Base-by-base conservation (phyloP, 2,113 vertebrate species). In the Cololabis saira region DNA sequence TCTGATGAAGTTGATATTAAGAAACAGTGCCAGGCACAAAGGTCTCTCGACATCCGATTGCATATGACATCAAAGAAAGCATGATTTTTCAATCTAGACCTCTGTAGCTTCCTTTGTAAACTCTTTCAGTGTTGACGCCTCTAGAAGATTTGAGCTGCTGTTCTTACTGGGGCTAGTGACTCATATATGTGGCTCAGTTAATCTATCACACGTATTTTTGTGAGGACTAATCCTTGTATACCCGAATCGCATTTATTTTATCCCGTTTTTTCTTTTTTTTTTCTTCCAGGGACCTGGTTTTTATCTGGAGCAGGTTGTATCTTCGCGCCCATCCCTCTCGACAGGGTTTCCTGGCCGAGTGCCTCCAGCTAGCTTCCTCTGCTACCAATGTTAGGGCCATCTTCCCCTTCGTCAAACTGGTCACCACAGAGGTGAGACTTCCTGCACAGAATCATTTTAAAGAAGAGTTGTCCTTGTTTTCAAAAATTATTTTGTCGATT, bases 391-490 rank as follows among this genome's bases (percentile, higher is more conserved):
- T 96, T 79, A 95, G 95, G 92, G 95, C 96, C 55, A 96, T 99
- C 87, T 99, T 99, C 82, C 96, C 97, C 84, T 98, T 99, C 91
- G 97, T 99, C 92, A 99, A 99, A 90, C 92, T 96, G 74, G 95
- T 99, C 89, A 94, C 92, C 71, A 89, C 94, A 90, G 98, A 98
- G 94, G 98, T 99, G 89, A 84, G 91, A 51, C 5, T 15, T 8
- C 19, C 18, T 15, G 17, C 60, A 43, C n/a, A 24, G 14, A 37
- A 30, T 42, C 3, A 16, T 22, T 1, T 19, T 24, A 22, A 11
- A 37, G 45, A 9, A 47, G 24, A 17, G 2, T 18, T 18, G 2
- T 11, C 2, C 45, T 45, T 45, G 16, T n/a, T n/a, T 45, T n/a
- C n/a, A n/a, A n/a, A n/a, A n/a, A n/a, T n/a, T n/a, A n/a, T n/a